Percentiles rank a stretch among this genome's conserved stretches.
phyloP scores from a whole-genome alignment of 2,113 vertebrate genomes.

The Campylomormyrus tamandua region DNA sequence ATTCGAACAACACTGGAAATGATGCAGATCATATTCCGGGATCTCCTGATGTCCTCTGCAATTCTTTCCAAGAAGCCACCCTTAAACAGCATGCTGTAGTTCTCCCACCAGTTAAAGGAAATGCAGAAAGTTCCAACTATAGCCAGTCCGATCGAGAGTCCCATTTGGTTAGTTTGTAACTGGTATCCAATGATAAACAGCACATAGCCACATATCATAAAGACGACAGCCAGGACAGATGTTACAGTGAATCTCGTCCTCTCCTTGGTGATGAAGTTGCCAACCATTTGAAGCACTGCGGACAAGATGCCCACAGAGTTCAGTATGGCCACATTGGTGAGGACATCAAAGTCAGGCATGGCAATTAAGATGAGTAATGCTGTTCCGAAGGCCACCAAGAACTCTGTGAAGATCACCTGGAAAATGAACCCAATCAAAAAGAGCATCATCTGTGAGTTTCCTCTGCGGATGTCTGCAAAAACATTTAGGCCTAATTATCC shows the following conservation, averaged over 20 bases:
- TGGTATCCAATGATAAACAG: conserved; percentile 41
- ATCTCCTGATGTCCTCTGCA: conserved; percentile 32
- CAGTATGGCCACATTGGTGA: conserved; percentile 43
- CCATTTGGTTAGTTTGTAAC: background rate
- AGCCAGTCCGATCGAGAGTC: conserved; percentile 41
- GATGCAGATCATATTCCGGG: conserved; percentile 43
- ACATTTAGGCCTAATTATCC: background rate
- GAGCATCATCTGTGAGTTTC: background rate
- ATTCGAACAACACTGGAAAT: conserved; percentile 49
- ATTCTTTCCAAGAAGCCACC: conserved; percentile 31
- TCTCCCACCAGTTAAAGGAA: conserved; percentile 60
- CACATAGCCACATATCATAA: conserved; percentile 41
- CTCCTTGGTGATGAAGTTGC: conserved; percentile 16
- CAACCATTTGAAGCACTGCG: conserved; percentile 29
- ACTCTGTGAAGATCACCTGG: conserved; percentile 31
- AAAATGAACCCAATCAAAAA: background rate
- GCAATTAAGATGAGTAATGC: conserved; percentile 34
- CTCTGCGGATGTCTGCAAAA: background rate
- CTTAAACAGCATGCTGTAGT: conserved; percentile 41
- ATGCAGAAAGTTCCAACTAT: conserved; percentile 42
- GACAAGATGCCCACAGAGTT: conserved; percentile 33
- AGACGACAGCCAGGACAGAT: conserved; percentile 30
- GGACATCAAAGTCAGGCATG: conserved; percentile 42
- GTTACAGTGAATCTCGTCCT: conserved; percentile 33
- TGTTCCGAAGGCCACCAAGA: conserved; percentile 33